These are phyloP conservation scores for Ceraclea dissimilis DNA, from an alignment of 2,888 invertebrate species.

Conservation along the genomic window DNA sequence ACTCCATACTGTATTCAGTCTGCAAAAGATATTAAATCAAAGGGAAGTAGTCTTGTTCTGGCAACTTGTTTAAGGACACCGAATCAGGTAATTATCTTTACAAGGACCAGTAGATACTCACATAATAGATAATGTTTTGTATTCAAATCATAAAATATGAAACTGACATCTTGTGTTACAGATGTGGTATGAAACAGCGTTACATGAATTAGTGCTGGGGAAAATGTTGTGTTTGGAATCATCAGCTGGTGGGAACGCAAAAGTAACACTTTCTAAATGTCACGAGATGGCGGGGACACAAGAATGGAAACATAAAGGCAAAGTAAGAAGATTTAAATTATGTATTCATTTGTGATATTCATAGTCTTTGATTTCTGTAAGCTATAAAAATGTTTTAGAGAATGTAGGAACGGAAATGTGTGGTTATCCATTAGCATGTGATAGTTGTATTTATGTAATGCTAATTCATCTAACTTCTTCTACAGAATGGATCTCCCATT, in stretches of 20 bases:
- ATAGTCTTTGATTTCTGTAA: too few species aligned
- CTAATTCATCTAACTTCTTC: too few species aligned
- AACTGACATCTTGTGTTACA: constrained; percentile 40
- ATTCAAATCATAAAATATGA: too few species aligned
- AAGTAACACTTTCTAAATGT: constrained; percentile 79
- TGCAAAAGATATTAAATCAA: constrained; percentile 66
- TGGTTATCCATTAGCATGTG: too few species aligned
- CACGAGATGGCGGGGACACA: constrained; percentile 88
- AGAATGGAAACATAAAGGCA: constrained; percentile 79
- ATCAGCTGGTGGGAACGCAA: constrained; percentile 41
- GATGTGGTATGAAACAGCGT: constrained; percentile 81
- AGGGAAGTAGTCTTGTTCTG: constrained; percentile 66
- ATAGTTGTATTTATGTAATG: too few species aligned
- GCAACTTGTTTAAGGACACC: constrained; percentile 61
- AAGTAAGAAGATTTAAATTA: constrained; percentile 40
- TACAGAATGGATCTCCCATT: constrained; percentile 63
- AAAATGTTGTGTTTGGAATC: constrained; percentile 82
- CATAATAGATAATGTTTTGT: too few species aligned
- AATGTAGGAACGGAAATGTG: too few species aligned
- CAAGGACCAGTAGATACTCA: too few species aligned
- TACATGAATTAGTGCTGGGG: constrained; percentile 74
- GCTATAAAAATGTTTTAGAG: too few species aligned
- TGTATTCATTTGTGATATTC: too few species aligned
- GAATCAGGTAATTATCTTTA: constrained; percentile 52
- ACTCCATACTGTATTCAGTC: constrained; percentile 74